phyloP scores from a whole-genome alignment of 2,888 invertebrate species.

The Lasioglossum pauxillum region DNA sequence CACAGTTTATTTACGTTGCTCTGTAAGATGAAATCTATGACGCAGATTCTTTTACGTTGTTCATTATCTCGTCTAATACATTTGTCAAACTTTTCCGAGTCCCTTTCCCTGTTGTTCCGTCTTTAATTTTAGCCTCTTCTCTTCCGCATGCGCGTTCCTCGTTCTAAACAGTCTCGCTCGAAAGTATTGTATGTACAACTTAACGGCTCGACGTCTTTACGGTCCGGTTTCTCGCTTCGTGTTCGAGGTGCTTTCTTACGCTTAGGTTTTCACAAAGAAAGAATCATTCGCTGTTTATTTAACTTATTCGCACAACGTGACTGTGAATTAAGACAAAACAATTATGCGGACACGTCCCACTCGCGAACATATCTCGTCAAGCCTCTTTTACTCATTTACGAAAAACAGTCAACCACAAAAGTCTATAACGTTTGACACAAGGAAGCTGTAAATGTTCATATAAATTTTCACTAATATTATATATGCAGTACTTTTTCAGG shows the following conservation, averaged over 20 bases:
- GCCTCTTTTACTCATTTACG: neutral
- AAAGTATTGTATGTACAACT: conserved; percentile 17
- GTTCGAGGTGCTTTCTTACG: neutral
- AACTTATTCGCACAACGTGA: neutral
- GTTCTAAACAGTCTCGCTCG: neutral
- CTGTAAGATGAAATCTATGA: neutral
- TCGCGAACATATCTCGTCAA: neutral
- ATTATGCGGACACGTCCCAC: neutral
- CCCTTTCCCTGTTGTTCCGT: neutral
- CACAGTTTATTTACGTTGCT: neutral
- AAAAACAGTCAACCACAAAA: neutral
- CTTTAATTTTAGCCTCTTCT: neutral
- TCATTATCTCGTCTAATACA: neutral
- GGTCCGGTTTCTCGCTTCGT: neutral
- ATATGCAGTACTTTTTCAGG: too few relatives aligned
- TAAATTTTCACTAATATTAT: too few relatives aligned
- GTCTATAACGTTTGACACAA: too few relatives aligned
- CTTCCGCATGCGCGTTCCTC: neutral
- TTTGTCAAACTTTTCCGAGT: neutral
- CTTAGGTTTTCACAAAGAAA: neutral
- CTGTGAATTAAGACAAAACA: neutral
- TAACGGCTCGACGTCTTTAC: conserved; percentile 36
- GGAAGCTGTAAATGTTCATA: too few relatives aligned
- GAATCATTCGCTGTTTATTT: neutral
- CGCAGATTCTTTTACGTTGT: neutral